phyloP scores from a whole-genome alignment of 2,113 vertebrate species.

The Thunnus maccoyii region DNA sequence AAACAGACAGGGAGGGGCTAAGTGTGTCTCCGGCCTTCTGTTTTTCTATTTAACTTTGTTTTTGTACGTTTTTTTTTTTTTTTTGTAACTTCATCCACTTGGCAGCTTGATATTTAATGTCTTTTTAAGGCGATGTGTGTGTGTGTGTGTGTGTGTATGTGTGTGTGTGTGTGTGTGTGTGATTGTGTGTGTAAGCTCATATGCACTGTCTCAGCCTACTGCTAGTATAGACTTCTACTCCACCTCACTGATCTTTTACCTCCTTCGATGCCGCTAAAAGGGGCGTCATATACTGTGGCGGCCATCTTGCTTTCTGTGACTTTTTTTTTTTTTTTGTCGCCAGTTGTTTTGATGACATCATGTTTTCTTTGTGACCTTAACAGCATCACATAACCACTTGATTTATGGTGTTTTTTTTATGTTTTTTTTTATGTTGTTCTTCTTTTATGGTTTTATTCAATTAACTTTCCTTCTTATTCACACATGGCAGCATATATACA shows the following conservation, averaged over 20 bases:
- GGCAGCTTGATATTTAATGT: slow-evolving; percentile 70
- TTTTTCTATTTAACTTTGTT: slow-evolving; percentile 62
- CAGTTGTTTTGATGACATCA: slow-evolving; percentile 34
- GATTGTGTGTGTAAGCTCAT: slow-evolving; percentile 14
- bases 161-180: slow-evolving; percentile 13
- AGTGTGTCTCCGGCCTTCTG: slow-evolving; percentile 24
- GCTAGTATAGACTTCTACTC: slow-evolving; percentile 25
- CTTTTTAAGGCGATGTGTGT: slow-evolving; percentile 38
- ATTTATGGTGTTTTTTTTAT: neutral
- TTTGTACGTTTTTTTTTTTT: slow-evolving; percentile 30
- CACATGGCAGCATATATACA: neutral
- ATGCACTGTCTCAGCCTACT: slow-evolving; percentile 46
- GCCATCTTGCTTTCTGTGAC: slow-evolving; percentile 17
- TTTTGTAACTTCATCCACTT: slow-evolving; percentile 57
- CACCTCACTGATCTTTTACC: slow-evolving; percentile 45
- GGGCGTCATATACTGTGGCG: neutral
- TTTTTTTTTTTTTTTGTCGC: neutral
- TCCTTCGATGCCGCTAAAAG: slow-evolving; percentile 8
- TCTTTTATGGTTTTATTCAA: neutral
- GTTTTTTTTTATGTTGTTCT: neutral
- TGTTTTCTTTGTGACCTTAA: slow-evolving; percentile 12
- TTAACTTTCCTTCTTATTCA: neutral
- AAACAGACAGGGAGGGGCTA: neutral
- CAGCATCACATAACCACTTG: slow-evolving; percentile 17
- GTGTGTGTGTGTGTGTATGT: slow-evolving; percentile 18